Percentiles rank a stretch among this genome's conserved stretches.
phyloP scores from a whole-genome alignment of 2,888 invertebrate species.

The Cerceris rybyensis region DNA sequence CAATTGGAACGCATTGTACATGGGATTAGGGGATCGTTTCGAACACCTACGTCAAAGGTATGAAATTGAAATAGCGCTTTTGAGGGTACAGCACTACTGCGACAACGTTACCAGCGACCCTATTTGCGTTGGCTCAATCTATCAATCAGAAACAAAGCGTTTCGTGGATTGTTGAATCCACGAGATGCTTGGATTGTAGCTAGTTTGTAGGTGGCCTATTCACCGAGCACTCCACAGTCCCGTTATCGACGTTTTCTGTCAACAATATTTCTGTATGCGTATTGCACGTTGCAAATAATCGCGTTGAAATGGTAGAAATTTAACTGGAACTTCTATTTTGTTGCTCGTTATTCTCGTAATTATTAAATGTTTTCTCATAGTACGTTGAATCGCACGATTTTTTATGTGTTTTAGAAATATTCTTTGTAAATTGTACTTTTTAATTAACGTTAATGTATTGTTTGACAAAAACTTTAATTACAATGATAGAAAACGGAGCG shows the following conservation, averaged over 20 bases:
- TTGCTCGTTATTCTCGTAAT: background rate
- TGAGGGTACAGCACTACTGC: conserved; percentile 55
- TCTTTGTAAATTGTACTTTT: background rate
- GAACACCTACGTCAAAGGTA: conserved; percentile 53
- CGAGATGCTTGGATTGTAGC: conserved; percentile 59
- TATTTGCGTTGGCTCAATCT: conserved; percentile 67
- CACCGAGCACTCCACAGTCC: conserved; percentile 27
- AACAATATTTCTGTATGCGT: conserved; percentile 43
- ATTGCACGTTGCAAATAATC: conserved; percentile 17
- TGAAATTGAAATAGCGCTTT: conserved; percentile 68
- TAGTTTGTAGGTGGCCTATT: conserved; percentile 30
- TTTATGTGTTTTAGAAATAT: background rate
- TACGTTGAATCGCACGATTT: background rate
- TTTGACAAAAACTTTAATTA: no score
- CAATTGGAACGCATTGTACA: background rate
- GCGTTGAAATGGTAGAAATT: background rate
- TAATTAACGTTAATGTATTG: background rate
- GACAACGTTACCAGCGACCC: conserved; percentile 52
- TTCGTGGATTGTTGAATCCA: conserved; percentile 63
- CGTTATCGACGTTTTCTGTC: conserved; percentile 41
- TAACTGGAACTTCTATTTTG: conserved; percentile 15
- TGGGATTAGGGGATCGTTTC: conserved; percentile 43
- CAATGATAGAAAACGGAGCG: no score
- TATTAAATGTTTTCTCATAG: background rate
- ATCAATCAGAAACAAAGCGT: conserved; percentile 73